phyloP scores from a whole-genome alignment of 1,140 invertebrate genomes.

The Diachasma alloeum region DNA sequence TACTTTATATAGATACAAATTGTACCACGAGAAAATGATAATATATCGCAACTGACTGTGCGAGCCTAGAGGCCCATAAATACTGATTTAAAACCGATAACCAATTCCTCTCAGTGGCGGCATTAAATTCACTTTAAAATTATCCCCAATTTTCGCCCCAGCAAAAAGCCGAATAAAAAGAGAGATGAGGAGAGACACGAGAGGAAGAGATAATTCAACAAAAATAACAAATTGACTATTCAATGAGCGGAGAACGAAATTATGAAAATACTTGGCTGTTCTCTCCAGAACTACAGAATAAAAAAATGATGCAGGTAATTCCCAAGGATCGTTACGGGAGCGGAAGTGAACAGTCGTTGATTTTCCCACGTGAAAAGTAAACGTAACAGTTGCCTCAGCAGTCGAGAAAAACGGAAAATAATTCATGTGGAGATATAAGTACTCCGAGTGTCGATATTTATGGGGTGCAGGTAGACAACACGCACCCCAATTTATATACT shows the following conservation, averaged over 20 bases:
- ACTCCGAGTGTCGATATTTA: neutral
- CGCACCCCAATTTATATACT: neutral
- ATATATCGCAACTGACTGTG: neutral
- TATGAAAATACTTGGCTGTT: neutral
- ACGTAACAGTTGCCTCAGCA: neutral
- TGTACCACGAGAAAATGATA: constrained; percentile 3
- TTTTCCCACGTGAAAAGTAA: constrained; percentile 9
- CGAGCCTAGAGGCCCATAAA: neutral
- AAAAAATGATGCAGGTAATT: constrained; percentile 1
- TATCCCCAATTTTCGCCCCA: neutral
- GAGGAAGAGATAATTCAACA: neutral
- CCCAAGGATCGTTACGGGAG: constrained; percentile 4
- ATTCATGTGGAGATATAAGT: neutral
- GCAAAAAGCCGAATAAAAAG: neutral
- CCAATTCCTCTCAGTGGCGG: neutral
- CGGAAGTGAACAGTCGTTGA: constrained; percentile 5
- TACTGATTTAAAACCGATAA: constrained; percentile 6
- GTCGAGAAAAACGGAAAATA: neutral
- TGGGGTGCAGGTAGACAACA: neutral
- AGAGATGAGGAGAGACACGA: neutral
- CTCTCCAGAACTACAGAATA: neutral
- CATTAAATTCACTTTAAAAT: neutral
- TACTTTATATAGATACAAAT: constrained; percentile 8
- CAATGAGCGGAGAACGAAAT: neutral
- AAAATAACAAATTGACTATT: neutral